phyloP scores from a whole-genome alignment of 2,888 invertebrate species.

The Dryobota labecula region DNA sequence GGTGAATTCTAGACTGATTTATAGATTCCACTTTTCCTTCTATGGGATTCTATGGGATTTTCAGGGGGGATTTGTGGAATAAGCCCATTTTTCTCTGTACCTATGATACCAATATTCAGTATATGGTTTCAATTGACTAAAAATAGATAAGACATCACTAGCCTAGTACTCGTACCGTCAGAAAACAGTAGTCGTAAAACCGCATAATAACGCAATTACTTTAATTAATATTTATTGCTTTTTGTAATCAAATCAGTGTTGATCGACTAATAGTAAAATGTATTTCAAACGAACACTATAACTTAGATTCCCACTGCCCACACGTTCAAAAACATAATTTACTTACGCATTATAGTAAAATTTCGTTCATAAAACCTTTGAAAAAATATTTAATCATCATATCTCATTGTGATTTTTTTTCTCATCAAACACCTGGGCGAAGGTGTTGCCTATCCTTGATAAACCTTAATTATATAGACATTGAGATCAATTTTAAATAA shows the following conservation, averaged over 20 bases:
- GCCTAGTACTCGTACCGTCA: constrained; percentile 4
- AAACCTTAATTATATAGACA: constrained; percentile 27
- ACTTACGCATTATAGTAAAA: constrained; percentile 57
- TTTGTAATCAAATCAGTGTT: constrained; percentile 48
- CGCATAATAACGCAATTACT: constrained; percentile 38
- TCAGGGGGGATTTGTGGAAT: too few relatives aligned
- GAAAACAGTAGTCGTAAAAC: constrained; percentile 27
- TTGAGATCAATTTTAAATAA: constrained; percentile 61
- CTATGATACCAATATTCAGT: constrained; percentile 9
- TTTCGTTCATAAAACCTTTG: constrained; percentile 50
- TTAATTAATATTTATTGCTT: constrained; percentile 40
- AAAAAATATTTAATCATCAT: constrained; percentile 67
- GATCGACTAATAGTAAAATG: constrained; percentile 7
- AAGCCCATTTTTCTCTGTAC: neutral
- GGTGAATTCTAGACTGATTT: too few relatives aligned
- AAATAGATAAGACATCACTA: constrained; percentile 42
- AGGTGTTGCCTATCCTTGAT: constrained; percentile 20
- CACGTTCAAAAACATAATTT: constrained; percentile 42
- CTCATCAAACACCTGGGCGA: constrained; percentile 62
- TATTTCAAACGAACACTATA: constrained; percentile 14
- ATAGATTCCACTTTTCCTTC: too few relatives aligned
- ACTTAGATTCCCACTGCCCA: constrained; percentile 27
- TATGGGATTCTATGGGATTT: too few relatives aligned
- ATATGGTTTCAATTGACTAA: neutral
- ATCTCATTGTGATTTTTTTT: constrained; percentile 65